Conservation (phyloP, 1,140 invertebrate genomes). For the Listronotus bonariensis region DNA sequence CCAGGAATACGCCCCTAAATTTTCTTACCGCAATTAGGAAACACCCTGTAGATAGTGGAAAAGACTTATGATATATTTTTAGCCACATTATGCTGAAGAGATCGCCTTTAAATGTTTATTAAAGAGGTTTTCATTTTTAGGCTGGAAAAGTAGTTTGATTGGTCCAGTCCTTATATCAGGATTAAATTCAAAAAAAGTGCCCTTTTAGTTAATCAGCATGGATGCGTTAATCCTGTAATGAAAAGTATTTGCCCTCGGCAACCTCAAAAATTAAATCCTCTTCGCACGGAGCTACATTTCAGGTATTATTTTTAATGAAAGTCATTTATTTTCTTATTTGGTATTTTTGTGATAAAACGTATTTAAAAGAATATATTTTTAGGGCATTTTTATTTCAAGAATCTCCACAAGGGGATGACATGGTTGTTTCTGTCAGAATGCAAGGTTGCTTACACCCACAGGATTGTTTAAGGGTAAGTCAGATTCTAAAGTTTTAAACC, state of each 20-base stretch:
- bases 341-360: too few species aligned
- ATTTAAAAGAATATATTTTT: constrained; percentile 6
- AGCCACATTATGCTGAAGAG: too few species aligned
- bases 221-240: constrained; percentile 65
- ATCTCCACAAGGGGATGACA: constrained; percentile 66
- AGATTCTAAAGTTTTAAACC: not conserved
- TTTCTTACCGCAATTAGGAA: too few species aligned
- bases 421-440: constrained; percentile 65
- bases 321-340: not conserved
- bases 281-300: constrained; percentile 62
- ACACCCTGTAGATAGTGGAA: too few species aligned
- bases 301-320: constrained; percentile 2
- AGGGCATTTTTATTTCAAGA: constrained; percentile 72
- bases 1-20: too few species aligned
- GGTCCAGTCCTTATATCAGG: constrained; percentile 62
- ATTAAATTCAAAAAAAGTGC: constrained; percentile 56
- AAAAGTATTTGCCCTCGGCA: constrained; percentile 60
- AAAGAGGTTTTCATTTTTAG: constrained; percentile 48
- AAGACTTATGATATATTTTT: too few species aligned
- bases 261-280: constrained; percentile 56
- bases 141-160: constrained; percentile 66
- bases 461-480: constrained; percentile 59
- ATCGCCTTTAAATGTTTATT: too few species aligned
- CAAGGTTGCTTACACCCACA: constrained; percentile 64
- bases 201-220: constrained; percentile 60